Conservation (phyloP, 2,113 vertebrate genomes). For the Glareola pratincola region DNA sequence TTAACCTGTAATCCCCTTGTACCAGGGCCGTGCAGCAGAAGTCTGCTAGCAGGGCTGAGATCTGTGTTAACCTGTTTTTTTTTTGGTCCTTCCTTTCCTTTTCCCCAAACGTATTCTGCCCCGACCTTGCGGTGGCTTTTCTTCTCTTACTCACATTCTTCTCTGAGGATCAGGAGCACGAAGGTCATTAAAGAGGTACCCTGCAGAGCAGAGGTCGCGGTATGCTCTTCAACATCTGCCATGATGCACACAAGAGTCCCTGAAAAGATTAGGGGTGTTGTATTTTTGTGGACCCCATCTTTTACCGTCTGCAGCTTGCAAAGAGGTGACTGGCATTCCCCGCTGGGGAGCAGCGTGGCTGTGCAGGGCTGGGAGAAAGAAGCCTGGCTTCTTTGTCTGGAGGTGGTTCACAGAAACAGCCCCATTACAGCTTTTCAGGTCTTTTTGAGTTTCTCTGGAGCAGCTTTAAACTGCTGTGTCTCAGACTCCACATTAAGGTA, state of each 20-base stretch:
- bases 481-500: not conserved
- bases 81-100: too few relatives aligned
- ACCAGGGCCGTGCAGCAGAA: not conserved
- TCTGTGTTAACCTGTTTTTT: not conserved
- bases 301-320: not conserved
- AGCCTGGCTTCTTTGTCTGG: not conserved
- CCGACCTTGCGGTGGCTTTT: not conserved
- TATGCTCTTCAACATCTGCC: not conserved
- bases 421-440: not conserved
- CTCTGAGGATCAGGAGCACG: not conserved
- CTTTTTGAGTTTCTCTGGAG: not conserved
- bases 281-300: not conserved
- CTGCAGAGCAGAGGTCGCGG: not conserved
- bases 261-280: not conserved
- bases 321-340: not conserved
- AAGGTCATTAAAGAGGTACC: not conserved
- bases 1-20: not conserved
- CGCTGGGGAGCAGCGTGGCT: not conserved
- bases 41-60: not conserved
- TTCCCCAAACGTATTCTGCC: not conserved
- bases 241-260: not conserved
- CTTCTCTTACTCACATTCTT: not conserved
- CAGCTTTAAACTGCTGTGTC: not conserved
- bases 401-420: not conserved
- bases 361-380: not conserved